Base-by-base conservation (phyloP, 2,797 vertebrate genomes). In the Phoxinus dragarum region DNA sequence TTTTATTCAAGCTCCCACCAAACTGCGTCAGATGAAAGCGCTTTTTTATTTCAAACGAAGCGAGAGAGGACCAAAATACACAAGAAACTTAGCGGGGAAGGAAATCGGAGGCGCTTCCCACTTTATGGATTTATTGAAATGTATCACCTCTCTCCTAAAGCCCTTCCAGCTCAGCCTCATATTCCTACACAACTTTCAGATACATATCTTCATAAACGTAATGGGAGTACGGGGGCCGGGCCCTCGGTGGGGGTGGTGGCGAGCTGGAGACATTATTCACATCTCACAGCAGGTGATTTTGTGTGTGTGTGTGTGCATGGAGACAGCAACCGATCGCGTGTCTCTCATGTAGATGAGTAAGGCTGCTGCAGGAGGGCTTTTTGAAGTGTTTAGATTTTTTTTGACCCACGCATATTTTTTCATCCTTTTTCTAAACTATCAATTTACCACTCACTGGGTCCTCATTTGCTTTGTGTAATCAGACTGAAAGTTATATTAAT, bases 201-300 rank as follows among this genome's bases (percentile, higher is more conserved):
- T 90, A 81, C 86, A 87, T 89, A 90, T 89, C 88, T 84, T 89
- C 85, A 89, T 87, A 87, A 86, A 86, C 40, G 85, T 90, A 90
- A 90, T 89, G 85, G n/a, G 88, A 84, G 86, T 87, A 84, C 1
- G 86, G 87, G 90, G 90, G 77, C 68, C 75, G 52, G 69, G 69
- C 82, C 71, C 72, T 71, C n/a, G 40, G 76, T 61, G 82, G 81
- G 82, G 86, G 84, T 47, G n/a, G n/a, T n/a, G 87, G 74, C 34
- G 68, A 69, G 88, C 87, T 82, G 75, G 83, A 88, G 79, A 90
- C 76, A 88, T 91, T 88, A 89, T 88, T 89, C 87, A 88, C 77
- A 85, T 88, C 85, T 82, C 88, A 85, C 87, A 88, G 88, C 89
- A 84, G 84, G 88, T 86, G 68, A 80, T 77, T 69, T 27, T 6